Evolutionary conservation across 2,113 vertebrate species (phyloP), one percentile per base, ranked within the genome.

Genomic region (Boleophthalmus pectinirostris): DNA sequence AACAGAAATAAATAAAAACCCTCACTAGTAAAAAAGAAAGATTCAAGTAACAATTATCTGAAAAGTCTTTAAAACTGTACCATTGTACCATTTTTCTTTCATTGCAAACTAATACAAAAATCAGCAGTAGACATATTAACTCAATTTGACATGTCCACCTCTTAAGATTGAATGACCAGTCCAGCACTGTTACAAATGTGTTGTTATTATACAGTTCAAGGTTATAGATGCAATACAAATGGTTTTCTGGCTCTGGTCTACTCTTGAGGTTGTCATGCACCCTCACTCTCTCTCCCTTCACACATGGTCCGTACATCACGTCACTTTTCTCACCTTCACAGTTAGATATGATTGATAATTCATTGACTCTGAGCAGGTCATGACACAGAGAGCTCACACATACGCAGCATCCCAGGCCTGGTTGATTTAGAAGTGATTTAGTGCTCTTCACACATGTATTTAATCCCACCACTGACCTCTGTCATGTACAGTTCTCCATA

Each of bases 391-490:
- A 47, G 25, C 38, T 61, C 61, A 49, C 56, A 75, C 64, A 64
- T 47, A n/a, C 11, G 73, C n/a, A 16, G 72, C 16, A 25, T 70
- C 29, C 20, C 13, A 57, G 78, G 75, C 75, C 54, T 43, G 68
- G 35, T 72, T 58, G 61, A 60, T 68, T 70, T 72, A 68, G 72
- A 65, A 58, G 24, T 58, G 56, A 58, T 58, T 23, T 58, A 24
- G 23, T 4, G 23, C 23, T 67, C 73, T 70, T 75, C 72, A 82
- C 78, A 78, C 67, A 68, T 72, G 70, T 35, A 57, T 21, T 54
- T 85, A 74, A 83, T 84, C 43, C 65, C 38, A 64, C 60, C 46
- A 77, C 56, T 90, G 82, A 87, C 79, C 74, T 86, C 72, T 85
- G 80, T 79, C 88, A 51, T 20, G 16, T 51, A 7, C 4, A 51